Evolutionary conservation across 2,113 vertebrate genomes (phyloP), one percentile per base, ranked within the genome.

Genomic region (Xerus inauris): DNA sequence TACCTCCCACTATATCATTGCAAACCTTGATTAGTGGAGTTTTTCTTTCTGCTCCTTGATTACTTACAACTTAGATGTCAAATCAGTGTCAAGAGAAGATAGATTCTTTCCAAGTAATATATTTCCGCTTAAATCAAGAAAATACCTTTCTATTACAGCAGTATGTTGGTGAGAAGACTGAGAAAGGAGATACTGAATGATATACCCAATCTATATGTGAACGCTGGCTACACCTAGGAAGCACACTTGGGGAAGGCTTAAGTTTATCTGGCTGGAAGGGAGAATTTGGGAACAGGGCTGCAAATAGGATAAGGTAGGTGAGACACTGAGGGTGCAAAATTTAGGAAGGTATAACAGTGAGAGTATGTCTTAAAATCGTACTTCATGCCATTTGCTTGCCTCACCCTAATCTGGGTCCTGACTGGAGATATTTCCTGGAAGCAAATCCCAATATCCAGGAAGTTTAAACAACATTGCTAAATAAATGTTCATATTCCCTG

Each of bases 81-180:
- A 95, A 87, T 76, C 47, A 79, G 69, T 59, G 26, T 91, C 64
- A 51, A 79, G 30, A 83, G 24, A 89, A 96, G 54, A 20, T 69
- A 80, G 35, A 93, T 75, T 94, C 59, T 94, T 32, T 93, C 54
- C 24, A 95, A 97, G 62, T 49, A 93, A 91, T 49, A 81, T 93
- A 84, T 47, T 92, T 62, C 85, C 42, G 59, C 75, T 88, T 95
- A 89, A 67, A 59, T 87, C 28, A 94, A 93, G 89, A 86, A 30
- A 90, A 88, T 72, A 92, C 51, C 64, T 86, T 95, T 95, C 62
- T 89, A 38, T 49, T 87, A 42, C 30, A 97, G 83, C 9, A 79
- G 49, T 49, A 79, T 5, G 40, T 69, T 69, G 22, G 28, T 87
- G 72, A 94, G 71, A 84, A 87, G 51, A 89, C 71, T 72, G 54